Evolutionary conservation across 2,888 invertebrate species (phyloP).

Genomic region (Calameuta filiformis): DNA sequence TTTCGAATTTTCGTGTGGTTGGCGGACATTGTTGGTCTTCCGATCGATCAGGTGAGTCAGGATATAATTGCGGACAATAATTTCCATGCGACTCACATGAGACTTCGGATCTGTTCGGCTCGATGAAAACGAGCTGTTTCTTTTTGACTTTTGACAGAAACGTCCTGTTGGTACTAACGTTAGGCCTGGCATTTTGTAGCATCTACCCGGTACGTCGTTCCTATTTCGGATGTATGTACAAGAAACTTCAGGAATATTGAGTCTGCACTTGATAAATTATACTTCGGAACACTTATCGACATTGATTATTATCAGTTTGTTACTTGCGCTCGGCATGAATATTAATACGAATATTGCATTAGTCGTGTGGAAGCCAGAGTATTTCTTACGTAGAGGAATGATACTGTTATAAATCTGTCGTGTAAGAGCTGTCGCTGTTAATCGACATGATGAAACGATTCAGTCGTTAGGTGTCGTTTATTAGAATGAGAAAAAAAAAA

Average conservation of each 20-base stretch:
- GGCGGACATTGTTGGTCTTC: constrained; percentile 76
- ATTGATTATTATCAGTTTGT: neutral
- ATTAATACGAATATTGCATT: neutral
- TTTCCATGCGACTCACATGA: neutral
- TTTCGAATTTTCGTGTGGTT: constrained; percentile 78
- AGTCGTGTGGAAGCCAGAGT: neutral
- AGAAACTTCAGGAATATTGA: neutral
- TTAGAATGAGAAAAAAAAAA: neutral
- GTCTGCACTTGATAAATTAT: neutral
- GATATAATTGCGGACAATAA: neutral
- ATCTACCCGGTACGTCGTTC: neutral
- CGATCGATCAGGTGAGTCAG: constrained; percentile 82
- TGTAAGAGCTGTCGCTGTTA: neutral
- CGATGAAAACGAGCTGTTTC: neutral
- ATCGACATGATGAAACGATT: neutral
- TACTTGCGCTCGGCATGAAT: neutral
- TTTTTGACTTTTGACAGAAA: neutral
- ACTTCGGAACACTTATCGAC: neutral
- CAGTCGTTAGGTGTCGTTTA: neutral
- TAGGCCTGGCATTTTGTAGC: neutral
- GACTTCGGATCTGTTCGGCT: neutral
- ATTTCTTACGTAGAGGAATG: neutral
- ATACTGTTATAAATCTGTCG: neutral
- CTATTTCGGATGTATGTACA: neutral
- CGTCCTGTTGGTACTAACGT: neutral